Percentiles rank a stretch among this genome's conserved stretches.
These are phyloP conservation scores for Sycobia sp. DNA, from an alignment of 1,140 invertebrate species.

Conservation along the genomic window DNA sequence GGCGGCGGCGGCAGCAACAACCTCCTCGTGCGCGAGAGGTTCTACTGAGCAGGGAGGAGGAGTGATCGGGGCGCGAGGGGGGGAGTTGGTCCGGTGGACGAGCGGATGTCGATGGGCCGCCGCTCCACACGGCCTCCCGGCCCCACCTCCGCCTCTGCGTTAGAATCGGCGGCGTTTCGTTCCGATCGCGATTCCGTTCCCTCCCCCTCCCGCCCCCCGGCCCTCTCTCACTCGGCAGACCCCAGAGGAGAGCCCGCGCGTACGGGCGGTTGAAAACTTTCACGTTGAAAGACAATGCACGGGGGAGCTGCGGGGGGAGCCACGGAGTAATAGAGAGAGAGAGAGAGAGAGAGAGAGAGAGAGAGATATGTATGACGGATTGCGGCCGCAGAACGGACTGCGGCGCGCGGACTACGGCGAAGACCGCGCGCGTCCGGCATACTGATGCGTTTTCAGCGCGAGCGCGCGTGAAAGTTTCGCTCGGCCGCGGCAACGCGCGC, in stretches of 20 bases:
- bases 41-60: conserved; percentile 7
- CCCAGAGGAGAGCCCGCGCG: no score
- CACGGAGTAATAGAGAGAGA: not conserved
- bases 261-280: conserved; percentile 7
- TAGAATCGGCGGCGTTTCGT: no score
- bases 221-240: no score
- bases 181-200: no score
- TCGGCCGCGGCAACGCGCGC: not conserved
- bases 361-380: not conserved
- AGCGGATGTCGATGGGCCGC: not conserved
- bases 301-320: no score
- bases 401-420: no score
- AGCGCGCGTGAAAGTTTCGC: conserved; percentile 16
- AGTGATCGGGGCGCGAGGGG: not conserved
- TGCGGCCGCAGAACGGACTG: not conserved
- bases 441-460: no score
- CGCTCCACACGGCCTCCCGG: not conserved
- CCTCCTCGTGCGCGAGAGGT: conserved; percentile 16
- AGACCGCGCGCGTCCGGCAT: no score
- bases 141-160: no score
- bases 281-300: conserved; percentile 10
- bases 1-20: not conserved
- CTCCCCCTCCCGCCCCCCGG: no score
- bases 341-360: not conserved
- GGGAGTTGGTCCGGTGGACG: no score